Conservation (phyloP, 2,888 invertebrate species). For the Tachina grossa region DNA sequence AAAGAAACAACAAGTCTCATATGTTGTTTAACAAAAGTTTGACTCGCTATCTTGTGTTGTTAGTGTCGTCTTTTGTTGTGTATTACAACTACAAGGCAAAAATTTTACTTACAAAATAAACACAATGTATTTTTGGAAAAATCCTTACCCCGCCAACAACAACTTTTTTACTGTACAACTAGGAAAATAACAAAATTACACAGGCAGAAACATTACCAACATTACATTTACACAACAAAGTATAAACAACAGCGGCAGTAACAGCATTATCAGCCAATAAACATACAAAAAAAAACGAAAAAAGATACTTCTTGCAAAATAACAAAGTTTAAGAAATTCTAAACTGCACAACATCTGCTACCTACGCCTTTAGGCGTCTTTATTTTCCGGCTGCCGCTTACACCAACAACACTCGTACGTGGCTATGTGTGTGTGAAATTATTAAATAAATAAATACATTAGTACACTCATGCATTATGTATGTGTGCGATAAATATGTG, state of each 20-base stretch:
- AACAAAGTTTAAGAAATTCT: constrained; percentile 67
- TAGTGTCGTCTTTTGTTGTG: background rate
- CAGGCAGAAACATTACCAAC: constrained; percentile 26
- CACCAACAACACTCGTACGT: constrained; percentile 10
- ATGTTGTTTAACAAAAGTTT: constrained; percentile 64
- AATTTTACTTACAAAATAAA: constrained; percentile 37
- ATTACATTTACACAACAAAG: constrained; percentile 43
- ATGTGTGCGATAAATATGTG: background rate
- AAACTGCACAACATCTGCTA: constrained; percentile 73
- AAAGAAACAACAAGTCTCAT: constrained; percentile 60
- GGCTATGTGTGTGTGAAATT: background rate
- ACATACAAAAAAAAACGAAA: background rate
- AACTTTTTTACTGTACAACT: background rate
- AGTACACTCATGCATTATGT: background rate
- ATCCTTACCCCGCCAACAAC: constrained; percentile 39
- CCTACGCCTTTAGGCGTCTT: constrained; percentile 71
- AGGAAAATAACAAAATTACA: constrained; percentile 22
- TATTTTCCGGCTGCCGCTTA: constrained; percentile 66
- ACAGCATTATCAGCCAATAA: constrained; percentile 2
- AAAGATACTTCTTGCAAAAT: constrained; percentile 26
- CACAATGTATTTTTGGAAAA: constrained; percentile 35
- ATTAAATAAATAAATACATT: constrained; percentile 7
- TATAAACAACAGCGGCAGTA: constrained; percentile 43
- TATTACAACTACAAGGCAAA: constrained; percentile 19
- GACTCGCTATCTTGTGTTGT: constrained; percentile 1